Conservation (phyloP, 2,888 invertebrate genomes). For the Ophion ventricosus region DNA sequence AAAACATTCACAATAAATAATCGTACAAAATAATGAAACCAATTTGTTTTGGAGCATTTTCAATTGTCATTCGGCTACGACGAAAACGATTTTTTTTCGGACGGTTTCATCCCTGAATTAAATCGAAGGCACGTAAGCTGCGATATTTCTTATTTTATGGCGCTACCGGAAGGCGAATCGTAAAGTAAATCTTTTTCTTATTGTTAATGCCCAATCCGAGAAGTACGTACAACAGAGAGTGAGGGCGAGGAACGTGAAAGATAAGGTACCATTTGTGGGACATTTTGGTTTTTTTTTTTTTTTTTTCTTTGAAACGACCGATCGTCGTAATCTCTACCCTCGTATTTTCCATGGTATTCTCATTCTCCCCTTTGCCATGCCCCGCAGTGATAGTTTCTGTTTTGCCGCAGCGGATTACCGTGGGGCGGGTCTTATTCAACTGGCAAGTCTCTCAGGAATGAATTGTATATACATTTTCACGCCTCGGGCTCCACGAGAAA, state of each 20-base stretch:
- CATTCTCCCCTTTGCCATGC: slow-evolving; percentile 27
- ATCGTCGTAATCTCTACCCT: slow-evolving; percentile 55
- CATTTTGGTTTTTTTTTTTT: slow-evolving; percentile 40
- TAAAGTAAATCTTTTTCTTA: slow-evolving; percentile 10
- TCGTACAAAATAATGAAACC: background rate
- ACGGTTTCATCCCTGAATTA: background rate
- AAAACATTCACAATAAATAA: background rate
- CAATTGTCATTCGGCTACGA: background rate
- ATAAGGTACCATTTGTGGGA: slow-evolving; percentile 32
- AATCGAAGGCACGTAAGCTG: background rate
- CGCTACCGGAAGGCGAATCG: background rate
- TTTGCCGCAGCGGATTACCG: slow-evolving; percentile 22
- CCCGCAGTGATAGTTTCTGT: slow-evolving; percentile 29
- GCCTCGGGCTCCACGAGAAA: slow-evolving; percentile 16
- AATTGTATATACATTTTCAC: slow-evolving; percentile 4
- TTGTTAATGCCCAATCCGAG: slow-evolving; percentile 16
- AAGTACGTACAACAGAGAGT: background rate
- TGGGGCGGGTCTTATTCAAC: slow-evolving; percentile 52
- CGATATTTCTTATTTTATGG: background rate
- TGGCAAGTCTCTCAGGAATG: slow-evolving; percentile 22
- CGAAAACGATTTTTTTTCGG: background rate
- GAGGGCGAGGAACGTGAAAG: slow-evolving; percentile 11
- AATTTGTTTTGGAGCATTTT: background rate
- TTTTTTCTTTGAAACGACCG: slow-evolving; percentile 42
- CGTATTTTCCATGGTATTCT: slow-evolving; percentile 28